Evolutionary conservation across 1,140 invertebrate genomes (phyloP).

Genomic region (Rhyzopertha dominica): DNA sequence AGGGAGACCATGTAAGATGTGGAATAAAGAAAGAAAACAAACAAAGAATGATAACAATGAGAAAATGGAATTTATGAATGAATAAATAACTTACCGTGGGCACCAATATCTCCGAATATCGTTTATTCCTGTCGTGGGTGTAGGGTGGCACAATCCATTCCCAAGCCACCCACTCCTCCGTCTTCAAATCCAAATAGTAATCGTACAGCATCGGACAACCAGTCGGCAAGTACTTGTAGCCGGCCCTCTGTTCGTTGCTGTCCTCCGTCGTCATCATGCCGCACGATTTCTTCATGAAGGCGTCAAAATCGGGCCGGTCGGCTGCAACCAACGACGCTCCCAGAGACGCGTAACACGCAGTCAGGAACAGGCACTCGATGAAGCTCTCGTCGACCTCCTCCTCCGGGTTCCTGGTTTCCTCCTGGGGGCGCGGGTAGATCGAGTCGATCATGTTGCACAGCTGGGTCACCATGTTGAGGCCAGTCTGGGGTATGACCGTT

Average conservation of each 20-base stretch:
- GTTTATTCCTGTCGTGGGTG: conserved; percentile 61
- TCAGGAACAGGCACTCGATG: conserved; percentile 68
- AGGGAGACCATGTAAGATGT: no score
- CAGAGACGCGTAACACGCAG: conserved; percentile 77
- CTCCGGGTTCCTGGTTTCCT: conserved; percentile 46
- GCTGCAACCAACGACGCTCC: conserved; percentile 71
- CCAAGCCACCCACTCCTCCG: conserved; percentile 82
- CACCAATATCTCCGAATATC: conserved; percentile 80
- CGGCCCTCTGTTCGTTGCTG: conserved; percentile 56
- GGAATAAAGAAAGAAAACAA: no score
- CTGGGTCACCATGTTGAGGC: conserved; percentile 81
- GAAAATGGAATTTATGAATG: no score
- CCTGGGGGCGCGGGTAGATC: conserved; percentile 47
- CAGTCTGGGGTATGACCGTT: conserved; percentile 76
- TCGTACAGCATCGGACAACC: conserved; percentile 68
- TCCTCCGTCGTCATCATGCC: conserved; percentile 65
- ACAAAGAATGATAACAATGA: no score
- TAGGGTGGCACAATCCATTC: conserved; percentile 70
- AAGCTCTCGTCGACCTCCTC: conserved; percentile 51
- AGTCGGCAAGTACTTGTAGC: conserved; percentile 64
- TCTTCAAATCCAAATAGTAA: conserved; percentile 68
- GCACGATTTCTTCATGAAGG: conserved; percentile 69
- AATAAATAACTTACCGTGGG: no score
- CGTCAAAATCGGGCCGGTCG: conserved; percentile 68
- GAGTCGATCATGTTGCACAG: conserved; percentile 77